Evolutionary conservation across 2,797 vertebrate genomes (phyloP), one percentile per base, ranked within the genome.

Genomic region (Peromyscus eremicus): DNA sequence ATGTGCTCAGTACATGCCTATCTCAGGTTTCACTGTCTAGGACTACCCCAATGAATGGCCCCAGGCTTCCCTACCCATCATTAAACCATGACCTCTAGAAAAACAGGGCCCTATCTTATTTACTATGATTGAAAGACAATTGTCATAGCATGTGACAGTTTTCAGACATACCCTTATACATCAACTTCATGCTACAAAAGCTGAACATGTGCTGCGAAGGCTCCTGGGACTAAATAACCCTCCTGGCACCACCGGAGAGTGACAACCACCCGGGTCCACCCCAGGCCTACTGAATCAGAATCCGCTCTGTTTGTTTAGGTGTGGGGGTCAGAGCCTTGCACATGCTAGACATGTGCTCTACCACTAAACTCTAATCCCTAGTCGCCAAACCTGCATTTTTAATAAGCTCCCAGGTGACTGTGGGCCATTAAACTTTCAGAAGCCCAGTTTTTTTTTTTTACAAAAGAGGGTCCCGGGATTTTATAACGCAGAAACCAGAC

Each of bases 321-420:
- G 86, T 66, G 34, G 68, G 43, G 46, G 55, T 88, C 86, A 76
- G n/a, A 27, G 55, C 32, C 43, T 4, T 43, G 55, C 27, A 52
- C 77, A 55, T 66, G 57, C n/a, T 64, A 10, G n/a, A n/a, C 75
- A 82, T 64, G 77, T 43, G 70, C 34, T 81, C 85, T 3, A 25
- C 76, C 66, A 37, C 75, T 37, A 60, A 60, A 13, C 75, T 49
- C 21, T 23, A 62, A 43, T 73, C 40, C 10, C n/a, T 17, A 19
- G 49, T 12, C 16, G 27, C 85, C 52, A 88, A 73, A 40, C 12
- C 16, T 57, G 85, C 49, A 88, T 71, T 27, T 64, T 82, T 27
- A 88, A 62, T 40, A 66, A 92, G 86, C 66, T 90, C 60, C 73
- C 9, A 64, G 82, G 91, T 85, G 94, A 95, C 70, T 68, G 21